Evolutionary conservation across 2,888 invertebrate species (phyloP), one percentile per base, ranked within the genome.

Genomic region (Eudemis profundana): DNA sequence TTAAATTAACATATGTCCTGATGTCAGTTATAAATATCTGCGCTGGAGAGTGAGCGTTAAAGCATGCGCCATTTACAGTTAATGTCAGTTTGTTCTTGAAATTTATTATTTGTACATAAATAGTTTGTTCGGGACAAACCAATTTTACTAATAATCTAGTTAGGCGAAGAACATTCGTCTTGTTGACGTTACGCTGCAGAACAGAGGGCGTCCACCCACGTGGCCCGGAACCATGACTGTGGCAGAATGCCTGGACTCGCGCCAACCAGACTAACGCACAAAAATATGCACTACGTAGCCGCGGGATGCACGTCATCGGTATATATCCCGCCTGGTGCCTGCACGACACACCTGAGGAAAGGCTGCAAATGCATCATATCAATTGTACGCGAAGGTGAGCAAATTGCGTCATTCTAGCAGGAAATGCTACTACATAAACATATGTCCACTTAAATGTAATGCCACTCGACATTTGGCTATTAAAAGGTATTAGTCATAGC

Each of bases 201-300:
- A 74, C 70, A 70, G 70, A 68, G 70, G 61, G 72, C 74, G 72
- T 67, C 77, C 85, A 82, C 85, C 85, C 84, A 85, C 83, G 78
- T 82, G 80, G 76, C 69, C 79, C 77, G 79, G 79, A 79, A 80
- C 78, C 71, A 75, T 74, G 75, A 73, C 74, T 72, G 73, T 66
- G 71, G 73, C 73, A 73, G 76, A 78, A 83, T 70, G 66, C 69
- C 78, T 90, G 90, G 91, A 83, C 77, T 72, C 66, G 76, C 68
- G 86, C 91, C 90, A 90, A 79, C 74, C 73, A 78, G 81, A 83
- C 83, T 85, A 84, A 86, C 60, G 60, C 65, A 84, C 84, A 86
- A 86, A 86, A 87, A 85, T 79, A 73, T 86, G 83, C 85, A 86
- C 70, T 60, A 60, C 44, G 46, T 75, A 77, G 78, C 75, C 78